Conservation (phyloP, 2,797 vertebrate species). For the Agapornis canus region DNA sequence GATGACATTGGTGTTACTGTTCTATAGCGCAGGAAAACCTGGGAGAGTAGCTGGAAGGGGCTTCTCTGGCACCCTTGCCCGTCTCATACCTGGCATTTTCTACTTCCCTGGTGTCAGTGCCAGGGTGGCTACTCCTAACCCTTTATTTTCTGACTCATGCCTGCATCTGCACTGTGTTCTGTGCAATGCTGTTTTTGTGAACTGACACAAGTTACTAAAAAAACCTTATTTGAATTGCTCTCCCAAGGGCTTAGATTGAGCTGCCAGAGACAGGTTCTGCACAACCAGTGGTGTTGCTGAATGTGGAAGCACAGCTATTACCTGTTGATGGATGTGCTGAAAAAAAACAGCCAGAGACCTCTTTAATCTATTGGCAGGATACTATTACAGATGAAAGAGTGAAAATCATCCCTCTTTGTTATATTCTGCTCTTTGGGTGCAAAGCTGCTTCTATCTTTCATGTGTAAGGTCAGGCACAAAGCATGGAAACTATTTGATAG, state of each 20-base stretch:
- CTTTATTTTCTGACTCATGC: neutral
- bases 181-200: neutral
- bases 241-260: neutral
- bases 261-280: neutral
- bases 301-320: neutral
- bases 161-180: neutral
- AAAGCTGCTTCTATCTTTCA: neutral
- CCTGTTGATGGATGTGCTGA: neutral
- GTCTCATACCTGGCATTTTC: neutral
- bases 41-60: neutral
- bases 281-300: neutral
- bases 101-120: neutral
- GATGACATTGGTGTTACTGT: neutral
- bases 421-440: neutral
- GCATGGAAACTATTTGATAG: neutral
- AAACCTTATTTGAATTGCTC: neutral
- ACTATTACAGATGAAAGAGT: neutral
- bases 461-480: neutral
- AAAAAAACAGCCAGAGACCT: neutral
- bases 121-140: neutral
- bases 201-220: neutral
- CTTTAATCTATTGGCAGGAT: neutral
- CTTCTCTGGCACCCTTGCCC: neutral
- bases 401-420: neutral
- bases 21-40: neutral